phyloP scores from a whole-genome alignment of 2,113 vertebrate species.

The Tragelaphus strepsiceros region DNA sequence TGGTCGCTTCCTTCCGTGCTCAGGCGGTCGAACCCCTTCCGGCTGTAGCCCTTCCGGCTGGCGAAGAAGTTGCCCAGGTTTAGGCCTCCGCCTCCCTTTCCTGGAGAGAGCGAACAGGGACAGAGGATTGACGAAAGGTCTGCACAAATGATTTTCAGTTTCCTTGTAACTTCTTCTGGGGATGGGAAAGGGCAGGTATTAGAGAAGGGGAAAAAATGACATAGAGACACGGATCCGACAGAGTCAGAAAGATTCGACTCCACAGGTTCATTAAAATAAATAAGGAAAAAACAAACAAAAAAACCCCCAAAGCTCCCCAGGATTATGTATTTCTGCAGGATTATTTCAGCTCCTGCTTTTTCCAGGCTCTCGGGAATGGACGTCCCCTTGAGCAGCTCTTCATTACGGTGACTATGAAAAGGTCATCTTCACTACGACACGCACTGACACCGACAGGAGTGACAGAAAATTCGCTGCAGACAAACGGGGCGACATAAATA shows the following conservation, averaged over 20 bases:
- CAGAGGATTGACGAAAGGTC: background rate
- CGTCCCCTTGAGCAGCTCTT: background rate
- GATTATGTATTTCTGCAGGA: background rate
- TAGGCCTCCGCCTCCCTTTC: constrained; percentile 88
- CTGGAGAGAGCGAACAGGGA: constrained; percentile 74
- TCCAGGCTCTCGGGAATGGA: background rate
- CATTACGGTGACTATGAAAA: constrained; percentile 38
- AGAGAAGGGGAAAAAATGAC: background rate
- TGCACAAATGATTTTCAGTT: background rate
- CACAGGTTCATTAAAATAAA: background rate
- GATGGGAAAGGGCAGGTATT: background rate
- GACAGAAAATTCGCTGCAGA: constrained; percentile 46
- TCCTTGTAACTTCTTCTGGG: background rate
- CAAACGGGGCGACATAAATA: constrained; percentile 38
- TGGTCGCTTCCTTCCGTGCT: constrained; percentile 97
- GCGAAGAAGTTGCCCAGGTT: constrained; percentile 98
- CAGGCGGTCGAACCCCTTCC: constrained; percentile 95
- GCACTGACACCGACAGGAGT: background rate
- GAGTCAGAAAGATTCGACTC: background rate
- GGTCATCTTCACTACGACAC: constrained; percentile 27
- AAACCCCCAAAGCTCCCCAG: background rate
- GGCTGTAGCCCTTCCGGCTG: constrained; percentile 91
- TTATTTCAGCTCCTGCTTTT: background rate
- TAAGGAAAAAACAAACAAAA: background rate
- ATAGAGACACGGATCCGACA: background rate